A percentile compares a stretch with the other conserved stretches of the same genome.
Evolutionary conservation across 53 echinoderm and acorn worm species (phyloP).

Genomic region (Paracentrotus lividus): DNA sequence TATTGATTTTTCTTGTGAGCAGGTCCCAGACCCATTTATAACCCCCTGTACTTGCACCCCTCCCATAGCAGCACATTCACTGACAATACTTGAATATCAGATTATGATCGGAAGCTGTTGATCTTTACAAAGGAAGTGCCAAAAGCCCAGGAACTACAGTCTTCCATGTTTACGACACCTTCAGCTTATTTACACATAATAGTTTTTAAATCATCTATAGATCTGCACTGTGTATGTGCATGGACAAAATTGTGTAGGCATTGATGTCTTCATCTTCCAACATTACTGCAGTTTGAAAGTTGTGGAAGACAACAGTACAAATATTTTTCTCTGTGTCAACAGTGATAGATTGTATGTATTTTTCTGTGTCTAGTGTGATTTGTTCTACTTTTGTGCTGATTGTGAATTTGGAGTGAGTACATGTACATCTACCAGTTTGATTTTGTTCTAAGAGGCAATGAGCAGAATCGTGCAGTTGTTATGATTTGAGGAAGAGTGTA

Average conservation of each 20-base stretch:
- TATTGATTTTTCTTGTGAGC: not conserved
- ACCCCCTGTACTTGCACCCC: not conserved
- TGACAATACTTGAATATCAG: slow-evolving; percentile 7
- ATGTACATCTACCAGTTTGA: too few species aligned
- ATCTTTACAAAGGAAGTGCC: slow-evolving; percentile 40
- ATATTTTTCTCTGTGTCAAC: too few species aligned
- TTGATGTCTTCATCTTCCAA: not conserved
- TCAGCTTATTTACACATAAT: not conserved
- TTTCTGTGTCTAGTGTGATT: too few species aligned
- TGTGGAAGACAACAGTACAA: too few species aligned
- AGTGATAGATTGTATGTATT: too few species aligned
- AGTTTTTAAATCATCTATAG: too few species aligned
- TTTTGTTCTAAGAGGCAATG: too few species aligned
- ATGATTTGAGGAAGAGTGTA: not conserved
- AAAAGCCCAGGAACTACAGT: slow-evolving; percentile 34
- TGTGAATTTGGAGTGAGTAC: too few species aligned
- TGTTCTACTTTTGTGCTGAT: too few species aligned
- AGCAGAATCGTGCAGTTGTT: not conserved
- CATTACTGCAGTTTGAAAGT: not conserved
- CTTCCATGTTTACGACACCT: slow-evolving; percentile 8
- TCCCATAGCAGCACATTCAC: not conserved
- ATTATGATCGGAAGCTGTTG: slow-evolving; percentile 38
- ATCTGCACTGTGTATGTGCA: not conserved
- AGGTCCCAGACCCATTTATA: not conserved
- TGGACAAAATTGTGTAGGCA: not conserved